Evolutionary conservation across 64 coral and sea anemone species (phyloP), one percentile per base, ranked within the genome.

Genomic region (Porites lutea): DNA sequence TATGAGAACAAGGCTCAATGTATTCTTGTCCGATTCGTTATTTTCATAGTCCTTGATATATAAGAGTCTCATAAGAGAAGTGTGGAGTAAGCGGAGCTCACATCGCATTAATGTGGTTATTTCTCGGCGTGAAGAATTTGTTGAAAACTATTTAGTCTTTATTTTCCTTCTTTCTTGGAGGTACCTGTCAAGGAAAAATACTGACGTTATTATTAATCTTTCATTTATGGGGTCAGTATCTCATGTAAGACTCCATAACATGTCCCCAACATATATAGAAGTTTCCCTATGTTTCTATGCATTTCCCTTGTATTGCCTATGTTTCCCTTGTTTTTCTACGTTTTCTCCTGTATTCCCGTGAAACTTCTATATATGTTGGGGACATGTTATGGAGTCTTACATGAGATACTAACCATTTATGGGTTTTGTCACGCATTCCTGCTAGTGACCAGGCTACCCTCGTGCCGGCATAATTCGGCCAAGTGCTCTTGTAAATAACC

Each of bases 81-180:
- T 63, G 60, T 63, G 60, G 60, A 63, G 16, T 63, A 63, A 63
- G 60, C 16, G 60, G 60, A 63, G 60, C 2, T 63, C 60, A 63
- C 9, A 63, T 63, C 60, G 9, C 60, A 63, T 63, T 63, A 63
- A 63, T 63, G 60, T 63, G 60, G 60, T 63, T 63, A 63, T 63
- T 63, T 63, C 60, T 63, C 16, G 60, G 60, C 9, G 60, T 63
- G 16, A 63, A 63, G 60, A 63, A 63, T 63, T 63, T 63, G 60
- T 63, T 63, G 60, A 63, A 63, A 63, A 63, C 60, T 63, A 63
- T 63, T 63, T 63, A 63, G 60, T 63, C 60, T 63, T 63, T 63
- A 63, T 63, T 63, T 63, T 63, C 60, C 60, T 63, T 63, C 60
- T 63, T 63, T 63, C 60, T 63, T 63, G 60, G 60, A 63, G 60